Evolutionary conservation across 2,797 vertebrate genomes (phyloP).

Genomic region (Fratercula arctica): DNA sequence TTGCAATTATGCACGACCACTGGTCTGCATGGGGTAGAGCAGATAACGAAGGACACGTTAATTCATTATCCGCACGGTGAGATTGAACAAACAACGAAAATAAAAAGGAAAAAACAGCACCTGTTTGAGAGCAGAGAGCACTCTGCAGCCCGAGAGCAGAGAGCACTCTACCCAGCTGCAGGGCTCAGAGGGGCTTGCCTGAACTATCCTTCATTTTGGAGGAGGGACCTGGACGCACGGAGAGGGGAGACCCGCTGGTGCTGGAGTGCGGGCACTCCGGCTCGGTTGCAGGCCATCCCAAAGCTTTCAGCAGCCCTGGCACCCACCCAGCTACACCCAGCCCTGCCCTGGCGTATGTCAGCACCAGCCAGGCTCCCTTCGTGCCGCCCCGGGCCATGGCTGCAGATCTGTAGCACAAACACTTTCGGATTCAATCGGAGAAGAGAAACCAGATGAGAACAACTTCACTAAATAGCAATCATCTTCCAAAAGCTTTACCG

Average conservation of each 20-base stretch:
- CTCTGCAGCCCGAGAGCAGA: not conserved
- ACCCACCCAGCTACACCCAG: not conserved
- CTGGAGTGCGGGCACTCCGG: not conserved
- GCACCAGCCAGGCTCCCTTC: not conserved
- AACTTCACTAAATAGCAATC: not conserved
- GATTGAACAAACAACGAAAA: not conserved
- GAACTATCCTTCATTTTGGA: not conserved
- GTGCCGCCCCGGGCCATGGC: not conserved
- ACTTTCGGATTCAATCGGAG: not conserved
- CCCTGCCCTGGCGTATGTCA: not conserved
- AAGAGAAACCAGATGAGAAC: not conserved
- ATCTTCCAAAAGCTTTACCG: not conserved
- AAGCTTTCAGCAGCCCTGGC: not conserved
- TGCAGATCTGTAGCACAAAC: not conserved
- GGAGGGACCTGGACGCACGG: not conserved
- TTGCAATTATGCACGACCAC: not conserved
- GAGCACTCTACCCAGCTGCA: not conserved
- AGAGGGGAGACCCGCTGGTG: not conserved
- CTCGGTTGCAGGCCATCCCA: not conserved
- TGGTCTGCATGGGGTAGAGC: not conserved
- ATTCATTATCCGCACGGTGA: not conserved
- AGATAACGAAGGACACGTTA: not conserved
- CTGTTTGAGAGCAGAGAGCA: not conserved
- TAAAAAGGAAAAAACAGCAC: not conserved
- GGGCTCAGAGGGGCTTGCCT: not conserved